Evolutionary conservation across 2,797 vertebrate species (phyloP).

Genomic region (Anabacerthia variegaticeps): DNA sequence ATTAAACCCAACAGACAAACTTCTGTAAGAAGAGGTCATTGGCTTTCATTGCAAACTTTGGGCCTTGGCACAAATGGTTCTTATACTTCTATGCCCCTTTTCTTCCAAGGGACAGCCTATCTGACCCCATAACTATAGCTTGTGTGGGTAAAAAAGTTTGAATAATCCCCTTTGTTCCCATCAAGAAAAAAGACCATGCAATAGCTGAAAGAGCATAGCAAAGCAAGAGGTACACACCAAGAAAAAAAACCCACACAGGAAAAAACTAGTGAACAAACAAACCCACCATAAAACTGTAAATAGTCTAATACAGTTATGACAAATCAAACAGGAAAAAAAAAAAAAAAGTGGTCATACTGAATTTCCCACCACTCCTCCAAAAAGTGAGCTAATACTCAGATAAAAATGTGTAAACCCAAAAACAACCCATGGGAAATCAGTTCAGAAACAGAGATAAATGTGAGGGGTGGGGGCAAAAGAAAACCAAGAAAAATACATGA

Average conservation of each 20-base stretch:
- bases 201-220: not conserved
- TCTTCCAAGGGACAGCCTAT: not conserved
- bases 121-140: not conserved
- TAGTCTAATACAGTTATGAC: not conserved
- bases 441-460: not conserved
- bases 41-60: not conserved
- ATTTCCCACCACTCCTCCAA: not conserved
- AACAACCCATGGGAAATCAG: not conserved
- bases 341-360: not conserved
- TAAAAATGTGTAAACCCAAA: not conserved
- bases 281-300: not conserved
- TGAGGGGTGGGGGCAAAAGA: not conserved
- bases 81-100: not conserved
- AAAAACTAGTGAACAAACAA: not conserved
- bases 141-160: not conserved
- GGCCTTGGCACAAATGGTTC: not conserved
- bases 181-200: fast-evolving
- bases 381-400: not conserved
- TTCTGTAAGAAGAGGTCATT: not conserved
- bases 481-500: not conserved
- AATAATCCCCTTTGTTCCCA: not conserved
- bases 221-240: not conserved
- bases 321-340: not conserved
- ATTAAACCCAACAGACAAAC: not conserved
- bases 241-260: not conserved